Percentiles rank a stretch among this genome's conserved stretches.
These are phyloP conservation scores for Thera obeliscata DNA, from an alignment of 2,888 invertebrate genomes.

Conservation along the genomic window DNA sequence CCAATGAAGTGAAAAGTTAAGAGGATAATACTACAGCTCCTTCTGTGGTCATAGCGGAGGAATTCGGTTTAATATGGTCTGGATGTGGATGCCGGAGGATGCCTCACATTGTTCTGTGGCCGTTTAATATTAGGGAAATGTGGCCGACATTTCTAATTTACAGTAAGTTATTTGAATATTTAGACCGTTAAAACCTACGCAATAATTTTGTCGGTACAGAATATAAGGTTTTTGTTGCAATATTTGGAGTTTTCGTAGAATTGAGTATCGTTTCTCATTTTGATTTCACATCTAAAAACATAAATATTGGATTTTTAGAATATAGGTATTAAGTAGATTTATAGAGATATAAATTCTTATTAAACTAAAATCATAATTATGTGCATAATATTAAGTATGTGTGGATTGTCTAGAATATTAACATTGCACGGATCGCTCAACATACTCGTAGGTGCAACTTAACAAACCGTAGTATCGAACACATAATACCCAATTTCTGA, in stretches of 20 bases:
- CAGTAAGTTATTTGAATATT: slow-evolving; percentile 11
- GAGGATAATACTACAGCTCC: not conserved
- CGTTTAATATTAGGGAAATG: slow-evolving; percentile 40
- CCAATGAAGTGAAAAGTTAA: slow-evolving; percentile 7
- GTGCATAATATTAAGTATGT: too few species aligned
- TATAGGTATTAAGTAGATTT: too few species aligned
- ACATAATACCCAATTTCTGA: slow-evolving; percentile 1
- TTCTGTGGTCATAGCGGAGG: slow-evolving; percentile 32
- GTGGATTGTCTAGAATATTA: too few species aligned
- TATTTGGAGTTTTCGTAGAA: too few species aligned
- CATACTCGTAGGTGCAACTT: too few species aligned
- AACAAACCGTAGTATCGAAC: not conserved
- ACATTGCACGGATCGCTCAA: too few species aligned
- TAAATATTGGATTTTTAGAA: too few species aligned
- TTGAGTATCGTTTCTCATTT: too few species aligned
- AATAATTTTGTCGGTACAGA: not conserved
- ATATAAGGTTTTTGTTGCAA: too few species aligned
- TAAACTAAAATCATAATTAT: too few species aligned
- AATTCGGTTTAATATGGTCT: slow-evolving; percentile 43
- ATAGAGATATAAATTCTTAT: too few species aligned
- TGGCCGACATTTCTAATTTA: slow-evolving; percentile 37
- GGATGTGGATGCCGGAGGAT: slow-evolving; percentile 39
- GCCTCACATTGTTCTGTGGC: slow-evolving; percentile 38
- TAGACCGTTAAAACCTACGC: not conserved
- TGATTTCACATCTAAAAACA: too few species aligned